A percentile compares a stretch with the other conserved stretches of the same genome.
Conservation (phyloP, 2,797 vertebrate species). For the Serranus cabrilla region DNA sequence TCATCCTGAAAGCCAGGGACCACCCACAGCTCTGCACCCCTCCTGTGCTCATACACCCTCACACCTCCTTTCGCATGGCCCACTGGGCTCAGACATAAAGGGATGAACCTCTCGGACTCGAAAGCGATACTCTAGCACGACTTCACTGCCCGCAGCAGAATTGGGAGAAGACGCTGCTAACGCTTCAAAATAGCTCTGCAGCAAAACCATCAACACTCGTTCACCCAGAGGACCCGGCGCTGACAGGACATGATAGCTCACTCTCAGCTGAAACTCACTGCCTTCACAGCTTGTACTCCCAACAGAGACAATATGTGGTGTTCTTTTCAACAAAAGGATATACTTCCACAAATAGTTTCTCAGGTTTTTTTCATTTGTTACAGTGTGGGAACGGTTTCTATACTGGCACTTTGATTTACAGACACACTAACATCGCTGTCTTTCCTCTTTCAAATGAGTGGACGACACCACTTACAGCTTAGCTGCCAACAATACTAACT, state of each 20-base stretch:
- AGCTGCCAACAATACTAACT: slow-evolving; percentile 10
- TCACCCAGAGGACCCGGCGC: slow-evolving; percentile 2
- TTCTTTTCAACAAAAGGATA: neutral
- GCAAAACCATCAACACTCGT: slow-evolving; percentile 39
- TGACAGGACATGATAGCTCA: slow-evolving; percentile 35
- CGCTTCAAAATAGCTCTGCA: slow-evolving; percentile 31
- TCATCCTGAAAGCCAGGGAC: slow-evolving; percentile 65
- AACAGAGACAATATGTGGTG: neutral
- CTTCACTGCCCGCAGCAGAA: slow-evolving; percentile 34
- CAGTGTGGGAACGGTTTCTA: neutral
- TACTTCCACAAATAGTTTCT: neutral
- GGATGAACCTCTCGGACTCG: slow-evolving; percentile 8
- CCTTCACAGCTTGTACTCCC: slow-evolving; percentile 28
- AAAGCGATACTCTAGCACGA: slow-evolving; percentile 21
- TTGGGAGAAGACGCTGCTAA: slow-evolving; percentile 8
- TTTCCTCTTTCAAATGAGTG: neutral
- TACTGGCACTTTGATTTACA: neutral
- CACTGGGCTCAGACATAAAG: slow-evolving; percentile 34
- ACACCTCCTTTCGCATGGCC: slow-evolving; percentile 32
- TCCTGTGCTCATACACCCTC: slow-evolving; percentile 35
- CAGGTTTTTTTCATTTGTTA: neutral
- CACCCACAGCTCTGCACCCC: slow-evolving; percentile 60
- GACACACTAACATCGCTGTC: neutral
- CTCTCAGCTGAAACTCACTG: slow-evolving; percentile 28
- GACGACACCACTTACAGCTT: neutral